Evolutionary conservation across 2,888 invertebrate genomes (phyloP).

Genomic region (Sisyra terminalis): DNA sequence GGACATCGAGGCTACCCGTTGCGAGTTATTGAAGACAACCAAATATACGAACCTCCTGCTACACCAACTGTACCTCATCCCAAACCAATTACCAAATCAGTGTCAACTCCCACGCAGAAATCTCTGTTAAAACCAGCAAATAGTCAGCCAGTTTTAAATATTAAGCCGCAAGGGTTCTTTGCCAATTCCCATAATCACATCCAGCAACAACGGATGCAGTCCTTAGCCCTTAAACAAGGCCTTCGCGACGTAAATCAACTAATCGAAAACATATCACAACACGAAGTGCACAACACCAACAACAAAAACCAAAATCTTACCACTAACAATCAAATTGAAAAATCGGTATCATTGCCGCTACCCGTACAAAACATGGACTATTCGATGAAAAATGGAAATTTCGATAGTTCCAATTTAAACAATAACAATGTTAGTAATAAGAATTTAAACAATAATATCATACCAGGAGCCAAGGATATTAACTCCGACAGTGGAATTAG

Average conservation of each 20-base stretch:
- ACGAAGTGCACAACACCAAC: conserved; percentile 2
- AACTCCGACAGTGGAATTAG: conserved; percentile 44
- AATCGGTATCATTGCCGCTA: conserved; percentile 19
- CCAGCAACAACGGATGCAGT: conserved; percentile 39
- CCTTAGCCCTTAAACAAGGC: conserved; percentile 30
- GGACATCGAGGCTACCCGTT: conserved; percentile 25
- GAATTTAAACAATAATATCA: conserved; percentile 23
- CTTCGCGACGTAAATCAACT: conserved; percentile 23
- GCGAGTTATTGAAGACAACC: conserved; percentile 34
- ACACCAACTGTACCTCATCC: conserved; percentile 22
- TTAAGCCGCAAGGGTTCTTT: conserved; percentile 34
- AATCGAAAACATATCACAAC: conserved; percentile 9
- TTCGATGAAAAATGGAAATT: conserved; percentile 15
- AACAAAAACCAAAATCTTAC: background rate
- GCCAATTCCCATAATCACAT: conserved; percentile 54
- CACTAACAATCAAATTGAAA: conserved; percentile 16
- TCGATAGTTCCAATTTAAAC: background rate
- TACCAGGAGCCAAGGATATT: conserved; percentile 25
- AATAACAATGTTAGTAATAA: background rate
- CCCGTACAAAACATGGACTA: conserved; percentile 11
- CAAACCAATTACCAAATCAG: conserved; percentile 27
- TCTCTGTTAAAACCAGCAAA: conserved; percentile 25
- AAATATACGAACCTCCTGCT: conserved; percentile 12
- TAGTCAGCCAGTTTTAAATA: conserved; percentile 26
- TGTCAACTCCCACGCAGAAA: conserved; percentile 21